Conservation (phyloP, 1,140 invertebrate genomes). For the Akabosia matsudoensis region DNA sequence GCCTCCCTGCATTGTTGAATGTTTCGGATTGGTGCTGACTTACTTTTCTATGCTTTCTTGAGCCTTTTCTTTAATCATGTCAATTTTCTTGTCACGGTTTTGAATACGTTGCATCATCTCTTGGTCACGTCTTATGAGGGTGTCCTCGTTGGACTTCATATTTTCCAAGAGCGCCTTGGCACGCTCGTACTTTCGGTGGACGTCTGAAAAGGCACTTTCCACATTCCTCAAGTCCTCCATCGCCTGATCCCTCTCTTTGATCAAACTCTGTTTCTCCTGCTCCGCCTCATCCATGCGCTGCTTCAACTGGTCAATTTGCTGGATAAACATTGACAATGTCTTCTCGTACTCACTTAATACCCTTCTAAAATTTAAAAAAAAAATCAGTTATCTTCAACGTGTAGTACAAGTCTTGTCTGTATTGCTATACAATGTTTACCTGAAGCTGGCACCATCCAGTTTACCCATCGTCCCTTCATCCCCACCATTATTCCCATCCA, state of each 20-base stretch:
- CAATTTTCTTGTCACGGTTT: conserved; percentile 31
- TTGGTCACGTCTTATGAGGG: conserved; percentile 36
- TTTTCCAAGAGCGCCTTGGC: conserved; percentile 41
- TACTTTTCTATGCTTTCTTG: conserved; percentile 28
- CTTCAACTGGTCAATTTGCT: conserved; percentile 43
- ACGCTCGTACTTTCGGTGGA: conserved; percentile 47
- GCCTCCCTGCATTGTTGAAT: no score
- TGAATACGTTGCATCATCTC: conserved; percentile 38
- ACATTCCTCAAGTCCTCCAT: conserved; percentile 47
- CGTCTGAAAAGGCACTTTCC: conserved; percentile 47
- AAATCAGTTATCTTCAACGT: not conserved
- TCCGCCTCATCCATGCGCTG: conserved; percentile 31
- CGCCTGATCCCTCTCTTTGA: conserved; percentile 46
- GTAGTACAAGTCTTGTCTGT: not conserved
- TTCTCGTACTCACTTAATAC: conserved; percentile 44
- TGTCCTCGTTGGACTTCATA: conserved; percentile 41
- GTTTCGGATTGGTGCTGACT: not conserved
- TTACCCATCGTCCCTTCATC: conserved; percentile 11
- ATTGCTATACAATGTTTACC: not conserved
- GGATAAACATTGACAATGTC: conserved; percentile 34
- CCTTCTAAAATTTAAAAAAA: conserved; percentile 25
- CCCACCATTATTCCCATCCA: no score
- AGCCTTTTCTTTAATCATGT: conserved; percentile 19
- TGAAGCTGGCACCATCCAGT: conserved; percentile 8
- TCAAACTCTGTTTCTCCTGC: conserved; percentile 33